A percentile compares a stretch with the other conserved stretches of the same genome.
phyloP scores from a whole-genome alignment of 1,140 invertebrate species.

The Brachionus paranguensis region DNA sequence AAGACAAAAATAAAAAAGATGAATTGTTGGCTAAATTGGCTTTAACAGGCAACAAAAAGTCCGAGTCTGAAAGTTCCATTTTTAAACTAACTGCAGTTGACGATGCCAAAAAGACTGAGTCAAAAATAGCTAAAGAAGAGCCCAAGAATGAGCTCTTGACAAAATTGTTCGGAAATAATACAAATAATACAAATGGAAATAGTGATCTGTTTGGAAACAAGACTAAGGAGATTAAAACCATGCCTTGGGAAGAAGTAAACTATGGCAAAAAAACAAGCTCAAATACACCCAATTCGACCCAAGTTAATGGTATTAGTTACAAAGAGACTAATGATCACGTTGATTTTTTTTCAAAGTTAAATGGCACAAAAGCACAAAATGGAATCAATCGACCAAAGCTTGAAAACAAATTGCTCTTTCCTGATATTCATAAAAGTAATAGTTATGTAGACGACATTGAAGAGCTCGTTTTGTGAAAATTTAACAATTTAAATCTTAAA shows the following conservation, averaged over 20 bases:
- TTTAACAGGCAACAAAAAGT: not conserved
- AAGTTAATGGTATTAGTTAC: not conserved
- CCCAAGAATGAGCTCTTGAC: constrained; percentile 1
- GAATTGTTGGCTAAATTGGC: constrained; percentile 23
- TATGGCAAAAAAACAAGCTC: not conserved
- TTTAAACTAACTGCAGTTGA: constrained; percentile 9
- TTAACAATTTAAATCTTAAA: not conserved
- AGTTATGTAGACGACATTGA: constrained; percentile 21
- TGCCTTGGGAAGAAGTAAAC: not conserved
- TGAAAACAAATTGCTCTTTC: constrained; percentile 7
- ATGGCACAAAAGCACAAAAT: not conserved
- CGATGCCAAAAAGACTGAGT: not conserved
- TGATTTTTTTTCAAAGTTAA: constrained; percentile 24
- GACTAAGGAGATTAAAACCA: not conserved
- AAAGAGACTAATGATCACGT: not conserved
- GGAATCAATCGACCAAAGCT: constrained; percentile 10
- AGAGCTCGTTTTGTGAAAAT: not conserved
- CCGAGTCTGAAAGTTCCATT: not conserved
- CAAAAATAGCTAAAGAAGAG: not conserved
- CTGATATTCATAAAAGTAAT: constrained; percentile 10
- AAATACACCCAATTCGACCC: not conserved
- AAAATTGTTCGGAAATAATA: constrained; percentile 1
- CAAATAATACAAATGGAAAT: not conserved
- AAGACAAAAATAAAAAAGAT: constrained; percentile 2
- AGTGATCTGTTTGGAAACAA: not conserved